Conservation (phyloP, 2,888 invertebrate genomes). For the Dusona sp. region DNA sequence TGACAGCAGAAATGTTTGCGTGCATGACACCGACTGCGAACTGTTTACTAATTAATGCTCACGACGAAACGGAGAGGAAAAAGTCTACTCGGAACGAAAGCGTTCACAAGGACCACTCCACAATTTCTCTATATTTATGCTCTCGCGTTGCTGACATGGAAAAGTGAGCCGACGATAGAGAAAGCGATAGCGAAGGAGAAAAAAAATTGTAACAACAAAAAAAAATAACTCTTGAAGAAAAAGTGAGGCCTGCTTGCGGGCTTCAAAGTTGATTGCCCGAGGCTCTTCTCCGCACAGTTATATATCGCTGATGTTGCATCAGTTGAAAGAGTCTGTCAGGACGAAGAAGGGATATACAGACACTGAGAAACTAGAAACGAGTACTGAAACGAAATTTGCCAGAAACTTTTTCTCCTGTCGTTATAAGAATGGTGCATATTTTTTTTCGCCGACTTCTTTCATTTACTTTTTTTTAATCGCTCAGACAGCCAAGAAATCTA, state of each 20-base stretch:
- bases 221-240: conserved; percentile 27
- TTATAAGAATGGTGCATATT: conserved; percentile 20
- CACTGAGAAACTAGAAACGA: conserved; percentile 4
- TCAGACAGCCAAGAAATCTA: neutral
- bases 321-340: conserved; percentile 51
- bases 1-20: conserved; percentile 5
- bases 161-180: neutral
- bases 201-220: neutral
- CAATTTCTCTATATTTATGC: conserved; percentile 30
- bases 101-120: conserved; percentile 3
- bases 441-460: neutral
- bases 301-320: conserved; percentile 49
- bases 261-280: conserved; percentile 63
- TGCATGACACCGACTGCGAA: neutral
- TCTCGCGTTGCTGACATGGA: neutral
- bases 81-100: conserved; percentile 5
- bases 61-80: conserved; percentile 6
- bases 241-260: conserved; percentile 42
- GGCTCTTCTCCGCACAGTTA: conserved; percentile 32
- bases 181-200: neutral
- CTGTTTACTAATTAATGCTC: conserved; percentile 35
- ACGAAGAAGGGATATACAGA: conserved; percentile 15
- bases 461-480: neutral
- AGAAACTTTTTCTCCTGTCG: conserved; percentile 34
- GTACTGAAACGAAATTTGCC: conserved; percentile 43